These are phyloP conservation scores for Cheiracanthium punctorium DNA, from an alignment of 2,888 invertebrate species.

Conservation along the genomic window DNA sequence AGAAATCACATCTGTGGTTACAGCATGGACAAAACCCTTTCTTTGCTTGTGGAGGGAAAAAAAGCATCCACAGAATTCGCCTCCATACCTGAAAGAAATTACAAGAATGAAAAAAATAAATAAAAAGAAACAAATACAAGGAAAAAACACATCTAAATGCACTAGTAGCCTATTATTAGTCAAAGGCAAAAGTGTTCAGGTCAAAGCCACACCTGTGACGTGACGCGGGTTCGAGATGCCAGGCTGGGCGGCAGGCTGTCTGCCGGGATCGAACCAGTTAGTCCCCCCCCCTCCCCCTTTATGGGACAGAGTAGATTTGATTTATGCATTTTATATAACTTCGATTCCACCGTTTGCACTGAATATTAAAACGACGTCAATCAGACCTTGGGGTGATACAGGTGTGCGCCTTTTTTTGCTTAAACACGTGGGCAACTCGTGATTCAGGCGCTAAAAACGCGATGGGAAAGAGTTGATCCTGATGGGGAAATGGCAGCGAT, in stretches of 20 bases:
- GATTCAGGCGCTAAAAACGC: not conserved
- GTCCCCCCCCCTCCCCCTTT: no score
- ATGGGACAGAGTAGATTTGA: not conserved
- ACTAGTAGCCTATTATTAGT: slow-evolving; percentile 50
- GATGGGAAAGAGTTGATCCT: not conserved
- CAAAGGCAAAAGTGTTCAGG: slow-evolving; percentile 46
- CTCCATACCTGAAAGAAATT: not conserved
- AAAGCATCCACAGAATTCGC: not conserved
- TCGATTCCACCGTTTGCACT: not conserved
- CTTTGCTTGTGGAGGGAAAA: not conserved
- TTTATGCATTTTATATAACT: not conserved
- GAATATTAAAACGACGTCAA: not conserved
- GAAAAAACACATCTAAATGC: slow-evolving; percentile 11
- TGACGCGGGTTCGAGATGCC: slow-evolving; percentile 36
- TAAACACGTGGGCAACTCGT: not conserved
- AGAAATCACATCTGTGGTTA: no score
- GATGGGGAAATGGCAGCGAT: not conserved
- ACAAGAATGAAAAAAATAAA: slow-evolving; percentile 17
- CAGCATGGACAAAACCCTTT: no score
- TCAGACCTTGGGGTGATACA: slow-evolving; percentile 4
- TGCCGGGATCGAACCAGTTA: slow-evolving; percentile 27
- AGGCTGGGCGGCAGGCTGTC: slow-evolving; percentile 47
- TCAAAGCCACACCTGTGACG: slow-evolving; percentile 64
- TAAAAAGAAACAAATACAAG: slow-evolving; percentile 19
- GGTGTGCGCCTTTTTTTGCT: not conserved